Percentiles rank a stretch among this genome's conserved stretches.
Conservation (phyloP, 1,140 invertebrate genomes). For the Drosophila mayri region DNA sequence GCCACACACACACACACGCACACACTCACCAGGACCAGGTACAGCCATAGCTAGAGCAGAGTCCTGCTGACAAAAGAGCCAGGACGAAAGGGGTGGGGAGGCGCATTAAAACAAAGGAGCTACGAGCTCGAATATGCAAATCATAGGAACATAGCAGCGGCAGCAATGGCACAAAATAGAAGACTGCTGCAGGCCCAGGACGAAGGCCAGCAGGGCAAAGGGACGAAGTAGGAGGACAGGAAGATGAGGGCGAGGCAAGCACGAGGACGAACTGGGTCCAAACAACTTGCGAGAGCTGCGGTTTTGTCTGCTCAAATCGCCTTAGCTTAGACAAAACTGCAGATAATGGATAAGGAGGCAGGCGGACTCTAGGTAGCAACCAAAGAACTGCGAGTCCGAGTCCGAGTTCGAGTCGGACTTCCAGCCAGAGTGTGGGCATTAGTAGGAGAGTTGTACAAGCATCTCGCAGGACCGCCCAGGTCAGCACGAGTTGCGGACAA, state of each 20-base stretch:
- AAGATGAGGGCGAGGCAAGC: conserved; percentile 13
- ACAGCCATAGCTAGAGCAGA: conserved; percentile 30
- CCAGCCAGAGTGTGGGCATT: background rate
- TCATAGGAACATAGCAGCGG: conserved; percentile 68
- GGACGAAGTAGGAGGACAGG: conserved; percentile 11
- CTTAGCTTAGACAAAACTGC: conserved; percentile 77
- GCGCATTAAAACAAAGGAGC: conserved; percentile 80
- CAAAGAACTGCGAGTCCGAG: conserved; percentile 11
- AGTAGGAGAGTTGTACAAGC: conserved; percentile 4
- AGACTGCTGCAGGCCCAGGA: conserved; percentile 21
- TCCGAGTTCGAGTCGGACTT: background rate
- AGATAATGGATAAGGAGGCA: conserved; percentile 53
- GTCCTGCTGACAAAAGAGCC: conserved; percentile 71
- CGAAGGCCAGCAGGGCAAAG: conserved; percentile 11
- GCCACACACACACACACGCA: conserved; percentile 28
- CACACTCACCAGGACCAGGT: conserved; percentile 50
- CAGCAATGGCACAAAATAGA: conserved; percentile 35
- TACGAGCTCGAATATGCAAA: conserved; percentile 78
- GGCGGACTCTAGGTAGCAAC: conserved; percentile 31
- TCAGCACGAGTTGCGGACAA: conserved; percentile 43
- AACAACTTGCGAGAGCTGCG: conserved; percentile 79
- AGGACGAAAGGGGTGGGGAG: conserved; percentile 60
- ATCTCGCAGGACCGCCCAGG: conserved; percentile 35
- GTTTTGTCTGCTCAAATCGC: conserved; percentile 80
- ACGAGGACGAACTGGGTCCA: conserved; percentile 66